Conservation (phyloP, 2,888 invertebrate species). For the Syrphus vitripennis region DNA sequence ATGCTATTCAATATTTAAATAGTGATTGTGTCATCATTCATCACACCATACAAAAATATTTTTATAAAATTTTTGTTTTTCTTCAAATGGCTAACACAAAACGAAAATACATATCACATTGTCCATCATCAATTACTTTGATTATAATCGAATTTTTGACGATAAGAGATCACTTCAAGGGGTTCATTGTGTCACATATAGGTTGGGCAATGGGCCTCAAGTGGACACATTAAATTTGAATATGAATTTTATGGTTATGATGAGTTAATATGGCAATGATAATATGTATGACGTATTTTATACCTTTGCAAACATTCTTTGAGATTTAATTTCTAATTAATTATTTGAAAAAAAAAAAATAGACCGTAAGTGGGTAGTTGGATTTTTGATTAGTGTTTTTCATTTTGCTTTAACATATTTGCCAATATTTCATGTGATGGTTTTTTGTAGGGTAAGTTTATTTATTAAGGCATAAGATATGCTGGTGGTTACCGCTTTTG, state of each 20-base stretch:
- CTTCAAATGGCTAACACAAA: too few relatives aligned
- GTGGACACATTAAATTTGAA: neutral
- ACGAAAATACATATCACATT: neutral
- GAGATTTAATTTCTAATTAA: neutral
- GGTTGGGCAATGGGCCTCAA: neutral
- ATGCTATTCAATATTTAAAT: slow-evolving; percentile 13
- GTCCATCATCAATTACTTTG: slow-evolving; percentile 7
- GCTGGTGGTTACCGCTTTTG: too few relatives aligned
- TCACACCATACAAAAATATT: neutral
- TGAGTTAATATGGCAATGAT: neutral
- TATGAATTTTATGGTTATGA: neutral
- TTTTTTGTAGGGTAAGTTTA: too few relatives aligned
- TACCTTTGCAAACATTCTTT: too few relatives aligned
- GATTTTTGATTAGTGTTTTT: too few relatives aligned
- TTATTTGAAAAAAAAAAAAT: neutral
- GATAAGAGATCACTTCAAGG: slow-evolving; percentile 10
- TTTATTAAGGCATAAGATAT: too few relatives aligned
- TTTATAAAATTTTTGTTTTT: neutral
- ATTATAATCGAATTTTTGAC: slow-evolving; percentile 18
- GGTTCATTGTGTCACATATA: neutral
- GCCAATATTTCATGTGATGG: too few relatives aligned
- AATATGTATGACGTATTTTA: too few relatives aligned
- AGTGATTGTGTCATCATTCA: slow-evolving; percentile 17
- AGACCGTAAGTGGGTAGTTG: too few relatives aligned
- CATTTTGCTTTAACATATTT: too few relatives aligned